phyloP scores from a whole-genome alignment of 2,888 invertebrate genomes.

The Cacoxenus indagator region DNA sequence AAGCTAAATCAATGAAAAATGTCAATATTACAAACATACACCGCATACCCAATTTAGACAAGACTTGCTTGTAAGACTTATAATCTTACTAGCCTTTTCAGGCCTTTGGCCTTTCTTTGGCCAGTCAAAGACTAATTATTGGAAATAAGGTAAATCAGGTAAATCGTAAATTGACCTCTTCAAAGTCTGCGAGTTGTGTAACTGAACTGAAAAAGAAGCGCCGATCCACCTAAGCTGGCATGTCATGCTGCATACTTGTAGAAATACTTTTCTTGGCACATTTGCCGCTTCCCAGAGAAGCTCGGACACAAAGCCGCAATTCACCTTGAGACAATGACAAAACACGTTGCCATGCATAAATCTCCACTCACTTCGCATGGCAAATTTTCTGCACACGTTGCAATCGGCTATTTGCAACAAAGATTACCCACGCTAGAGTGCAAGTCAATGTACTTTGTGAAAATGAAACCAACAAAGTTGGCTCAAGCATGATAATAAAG shows the following conservation, averaged over 20 bases:
- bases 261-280: background rate
- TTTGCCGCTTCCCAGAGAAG: background rate
- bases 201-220: too few species aligned
- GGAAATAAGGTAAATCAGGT: too few species aligned
- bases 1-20: too few species aligned
- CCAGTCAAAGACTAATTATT: too few species aligned
- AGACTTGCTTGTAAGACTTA: too few species aligned
- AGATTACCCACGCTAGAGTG: background rate
- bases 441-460: background rate
- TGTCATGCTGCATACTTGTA: background rate
- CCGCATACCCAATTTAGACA: too few species aligned
- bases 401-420: too few species aligned
- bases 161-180: too few species aligned
- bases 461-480: background rate
- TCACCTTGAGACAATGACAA: background rate
- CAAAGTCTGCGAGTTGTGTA: too few species aligned
- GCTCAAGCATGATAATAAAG: background rate
- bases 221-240: background rate
- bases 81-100: too few species aligned
- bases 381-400: background rate
- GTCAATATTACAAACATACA: too few species aligned
- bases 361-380: background rate
- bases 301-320: background rate
- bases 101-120: too few species aligned
- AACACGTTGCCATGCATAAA: background rate